Evolutionary conservation across 2,888 invertebrate species (phyloP).

Genomic region (Ischnura elegans): DNA sequence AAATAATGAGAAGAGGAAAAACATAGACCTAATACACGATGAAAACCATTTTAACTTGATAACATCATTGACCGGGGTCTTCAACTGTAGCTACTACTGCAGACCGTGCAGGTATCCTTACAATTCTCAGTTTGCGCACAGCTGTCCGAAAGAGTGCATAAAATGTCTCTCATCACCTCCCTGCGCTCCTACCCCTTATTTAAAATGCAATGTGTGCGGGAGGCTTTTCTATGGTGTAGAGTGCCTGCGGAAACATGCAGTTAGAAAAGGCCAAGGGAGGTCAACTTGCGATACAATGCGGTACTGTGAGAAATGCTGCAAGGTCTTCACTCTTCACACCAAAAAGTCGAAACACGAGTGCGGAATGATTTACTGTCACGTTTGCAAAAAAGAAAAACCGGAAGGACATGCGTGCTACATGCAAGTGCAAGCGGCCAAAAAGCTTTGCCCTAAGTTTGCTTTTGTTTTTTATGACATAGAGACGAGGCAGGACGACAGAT

Average conservation of each 20-base stretch:
- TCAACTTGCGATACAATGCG: neutral
- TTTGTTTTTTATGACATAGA: conserved; percentile 44
- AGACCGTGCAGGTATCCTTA: neutral
- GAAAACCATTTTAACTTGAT: neutral
- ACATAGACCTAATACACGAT: neutral
- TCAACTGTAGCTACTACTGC: neutral
- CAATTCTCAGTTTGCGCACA: neutral
- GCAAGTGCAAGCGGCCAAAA: neutral
- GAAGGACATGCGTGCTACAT: neutral
- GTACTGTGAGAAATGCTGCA: neutral
- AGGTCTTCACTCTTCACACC: neutral
- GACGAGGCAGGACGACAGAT: neutral
- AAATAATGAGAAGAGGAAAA: neutral
- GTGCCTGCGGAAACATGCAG: neutral
- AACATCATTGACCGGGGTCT: neutral
- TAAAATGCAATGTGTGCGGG: neutral
- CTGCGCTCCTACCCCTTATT: neutral
- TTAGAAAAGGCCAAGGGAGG: neutral
- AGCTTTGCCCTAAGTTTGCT: neutral
- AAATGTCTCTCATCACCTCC: neutral
- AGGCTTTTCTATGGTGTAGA: neutral
- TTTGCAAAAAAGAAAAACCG: neutral
- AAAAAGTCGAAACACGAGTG: neutral
- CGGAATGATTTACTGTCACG: neutral
- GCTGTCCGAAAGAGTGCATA: neutral